Evolutionary conservation across 2,888 invertebrate species (phyloP), one percentile per base, ranked within the genome.

Genomic region (Drosophila prostipennis): DNA sequence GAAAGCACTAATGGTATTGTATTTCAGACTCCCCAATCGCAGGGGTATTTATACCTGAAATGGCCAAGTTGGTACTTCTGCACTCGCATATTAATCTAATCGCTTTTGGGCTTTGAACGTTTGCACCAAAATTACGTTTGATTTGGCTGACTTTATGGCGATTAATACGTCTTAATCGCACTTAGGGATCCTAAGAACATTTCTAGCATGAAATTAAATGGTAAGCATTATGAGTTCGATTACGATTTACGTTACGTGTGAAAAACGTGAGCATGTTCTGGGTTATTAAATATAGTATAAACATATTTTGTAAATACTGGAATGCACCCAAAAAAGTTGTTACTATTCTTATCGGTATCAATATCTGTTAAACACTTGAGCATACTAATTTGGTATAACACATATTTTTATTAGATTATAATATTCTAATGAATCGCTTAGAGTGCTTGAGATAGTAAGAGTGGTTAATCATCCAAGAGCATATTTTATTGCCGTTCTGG

Each of bases 1-100:
- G 54, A 16, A 49, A 48, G 56, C 52, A 55, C 34, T 14, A 61
- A 48, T 16, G 43, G 2, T 68, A 70, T 36, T 82, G 59, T 40
- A 63, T 53, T 6, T 58, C 29, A 16, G 13, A 53, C 45, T 29
- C 42, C 29, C 19, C 6, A 59, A 43, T 76, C 74, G 72, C 55
- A 0, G 37, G 61, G 40, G 51, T 81, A 87, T 81, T 84, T 56
- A 55, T 63, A 59, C 49, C 14, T 8, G 3, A 40, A 42, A 13
- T 39, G 14, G 2, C 1, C 32, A n/a, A 8, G 6, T 48, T 29
- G 29, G 83, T 80, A 52, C 70, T 6, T 5, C 4, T 70, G 84
- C 59, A 87, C 81, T 63, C 11, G 63, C 11, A 6, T 6, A 1
- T 10, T 42, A 70, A 81, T 81, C 81, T 81, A 71, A 81, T 87